Evolutionary conservation across 2,888 invertebrate species (phyloP), one percentile per base, ranked within the genome.

Genomic region (Heteromyza rotundicornis): DNA sequence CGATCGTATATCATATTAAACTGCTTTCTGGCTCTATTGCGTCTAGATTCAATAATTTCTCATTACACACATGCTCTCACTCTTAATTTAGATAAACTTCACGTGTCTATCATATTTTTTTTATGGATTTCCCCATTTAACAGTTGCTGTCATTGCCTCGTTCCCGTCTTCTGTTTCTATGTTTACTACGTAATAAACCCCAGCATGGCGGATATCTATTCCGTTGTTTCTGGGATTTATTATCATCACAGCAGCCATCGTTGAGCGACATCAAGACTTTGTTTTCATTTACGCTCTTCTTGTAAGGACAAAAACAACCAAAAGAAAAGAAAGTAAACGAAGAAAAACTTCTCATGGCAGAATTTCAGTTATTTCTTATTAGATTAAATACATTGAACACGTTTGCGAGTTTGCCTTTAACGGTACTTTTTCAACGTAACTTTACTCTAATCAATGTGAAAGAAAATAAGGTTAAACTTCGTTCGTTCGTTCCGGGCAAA

Each of bases 301-400:
- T 27, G 27, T 5, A 5, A 10, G 27, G 10, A 16, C 55, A 20
- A 40, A 51, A 19, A 65, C 66, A 52, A 23, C 22, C 16, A 52
- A 23, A 56, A 62, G 56, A 57, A 61, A 52, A 57, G 51, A 54
- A 47, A 51, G 64, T 61, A 64, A 68, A 69, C 66, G 64, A 68
- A 68, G 63, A 64, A 70, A 74, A 73, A 73, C 27, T 27, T 27
- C 7, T 27, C 27, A 3, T 40, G 40, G 40, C 24, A 24, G 16
- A 54, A 59, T 59, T 52, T 32, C 44, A 53, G 52, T 59, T 53
- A 59, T 36, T 40, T 59, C 44, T 74, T 77, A 75, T 77, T 75
- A 71, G 77, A 77, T 75, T 75, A 74, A 72, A 70, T 73, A 76
- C 71, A 75, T 75, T 75, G 75, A 69, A 68, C 69, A 68, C 74